Evolutionary conservation across 2,113 vertebrate species (phyloP).

Genomic region (Alethe diademata): DNA sequence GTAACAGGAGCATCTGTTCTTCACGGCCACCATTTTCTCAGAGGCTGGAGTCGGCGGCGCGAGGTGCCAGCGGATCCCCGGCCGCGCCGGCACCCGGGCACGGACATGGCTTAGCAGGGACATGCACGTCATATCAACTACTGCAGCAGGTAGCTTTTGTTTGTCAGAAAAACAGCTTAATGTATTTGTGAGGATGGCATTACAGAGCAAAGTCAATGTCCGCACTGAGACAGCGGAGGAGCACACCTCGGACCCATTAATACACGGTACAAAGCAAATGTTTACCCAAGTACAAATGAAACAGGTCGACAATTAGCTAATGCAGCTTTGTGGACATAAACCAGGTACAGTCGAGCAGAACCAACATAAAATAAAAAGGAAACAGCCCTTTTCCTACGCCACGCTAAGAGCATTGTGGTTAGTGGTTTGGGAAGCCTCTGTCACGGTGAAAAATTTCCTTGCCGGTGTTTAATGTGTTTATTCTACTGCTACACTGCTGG

Average conservation of each 20-base stretch:
- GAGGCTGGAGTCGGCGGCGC: not conserved
- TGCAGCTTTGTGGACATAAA: slow-evolving; percentile 75
- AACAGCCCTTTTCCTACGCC: slow-evolving; percentile 58
- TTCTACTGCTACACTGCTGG: slow-evolving; percentile 25
- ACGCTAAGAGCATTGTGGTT: slow-evolving; percentile 46
- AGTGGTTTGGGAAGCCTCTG: slow-evolving; percentile 64
- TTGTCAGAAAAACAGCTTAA: slow-evolving; percentile 72
- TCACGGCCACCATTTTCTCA: slow-evolving; percentile 10
- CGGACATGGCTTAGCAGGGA: not conserved
- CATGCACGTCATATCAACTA: not conserved
- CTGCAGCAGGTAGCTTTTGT: slow-evolving; percentile 59
- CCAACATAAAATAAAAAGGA: slow-evolving; percentile 69
- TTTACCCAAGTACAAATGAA: slow-evolving; percentile 72
- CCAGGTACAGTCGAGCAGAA: slow-evolving; percentile 73
- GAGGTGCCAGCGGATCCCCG: not conserved
- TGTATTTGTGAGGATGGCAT: slow-evolving; percentile 68
- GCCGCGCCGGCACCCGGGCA: not conserved
- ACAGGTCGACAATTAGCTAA: slow-evolving; percentile 77
- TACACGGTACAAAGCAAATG: slow-evolving; percentile 72
- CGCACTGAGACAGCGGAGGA: slow-evolving; percentile 68
- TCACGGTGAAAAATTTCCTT: slow-evolving; percentile 49
- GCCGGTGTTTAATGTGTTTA: slow-evolving; percentile 17
- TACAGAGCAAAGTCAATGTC: slow-evolving; percentile 62
- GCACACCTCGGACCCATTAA: slow-evolving; percentile 71
- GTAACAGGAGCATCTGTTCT: slow-evolving; percentile 58